Percentiles rank a stretch among this genome's conserved stretches.
phyloP scores from a whole-genome alignment of 2,797 vertebrate species.

The Sylvilagus floridanus region DNA sequence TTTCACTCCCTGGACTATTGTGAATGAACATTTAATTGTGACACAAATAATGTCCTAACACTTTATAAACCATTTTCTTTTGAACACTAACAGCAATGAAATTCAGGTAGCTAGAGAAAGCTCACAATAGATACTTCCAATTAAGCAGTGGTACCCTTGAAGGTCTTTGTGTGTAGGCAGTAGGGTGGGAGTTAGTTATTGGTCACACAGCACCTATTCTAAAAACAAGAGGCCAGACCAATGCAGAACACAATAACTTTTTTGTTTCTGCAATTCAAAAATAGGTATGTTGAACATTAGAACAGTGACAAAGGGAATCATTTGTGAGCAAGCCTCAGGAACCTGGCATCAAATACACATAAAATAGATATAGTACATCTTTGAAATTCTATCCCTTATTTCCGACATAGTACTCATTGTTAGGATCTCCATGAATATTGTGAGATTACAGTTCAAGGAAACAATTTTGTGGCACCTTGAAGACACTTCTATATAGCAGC shows the following conservation, averaged over 20 bases:
- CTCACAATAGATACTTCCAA: constrained; percentile 42
- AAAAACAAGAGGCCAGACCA: constrained; percentile 46
- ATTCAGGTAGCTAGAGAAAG: constrained; percentile 43
- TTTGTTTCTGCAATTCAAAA: constrained; percentile 57
- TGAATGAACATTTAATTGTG: constrained; percentile 25
- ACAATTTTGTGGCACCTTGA: background rate
- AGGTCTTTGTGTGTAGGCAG: constrained; percentile 41
- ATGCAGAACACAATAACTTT: background rate
- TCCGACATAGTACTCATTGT: constrained; percentile 10
- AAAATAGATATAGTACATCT: background rate
- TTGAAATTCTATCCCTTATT: background rate
- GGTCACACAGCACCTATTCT: background rate
- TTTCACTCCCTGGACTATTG: background rate
- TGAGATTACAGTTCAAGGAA: constrained; percentile 10
- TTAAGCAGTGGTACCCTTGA: constrained; percentile 55
- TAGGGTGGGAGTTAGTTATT: constrained; percentile 18
- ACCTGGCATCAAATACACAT: background rate
- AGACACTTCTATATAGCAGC: background rate
- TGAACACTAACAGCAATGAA: constrained; percentile 43
- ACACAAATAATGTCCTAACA: background rate
- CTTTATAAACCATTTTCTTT: constrained; percentile 61
- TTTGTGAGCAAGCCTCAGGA: background rate
- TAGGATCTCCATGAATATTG: constrained; percentile 44
- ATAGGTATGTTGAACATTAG: background rate
- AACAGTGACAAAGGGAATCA: constrained; percentile 40